phyloP scores from a whole-genome alignment of 2,888 invertebrate genomes.

The Atrina japonica region DNA sequence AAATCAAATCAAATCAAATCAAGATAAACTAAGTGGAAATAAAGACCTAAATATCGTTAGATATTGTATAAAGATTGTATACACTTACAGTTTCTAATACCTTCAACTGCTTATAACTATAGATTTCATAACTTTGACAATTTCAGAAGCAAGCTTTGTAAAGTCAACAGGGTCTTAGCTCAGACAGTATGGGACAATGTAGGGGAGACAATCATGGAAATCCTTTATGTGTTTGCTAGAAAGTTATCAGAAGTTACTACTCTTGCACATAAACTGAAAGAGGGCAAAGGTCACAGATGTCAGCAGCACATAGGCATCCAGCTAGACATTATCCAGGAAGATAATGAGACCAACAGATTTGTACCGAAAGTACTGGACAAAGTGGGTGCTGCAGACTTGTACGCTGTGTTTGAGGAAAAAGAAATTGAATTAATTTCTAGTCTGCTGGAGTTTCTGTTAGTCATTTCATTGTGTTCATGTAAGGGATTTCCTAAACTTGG shows the following conservation, averaged over 20 bases:
- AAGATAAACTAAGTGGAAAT: too few relatives aligned
- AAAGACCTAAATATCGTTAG: too few relatives aligned
- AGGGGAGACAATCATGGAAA: conserved; percentile 49
- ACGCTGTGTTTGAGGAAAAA: conserved; percentile 41
- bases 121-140: too few relatives aligned
- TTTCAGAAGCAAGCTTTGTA: conserved; percentile 54
- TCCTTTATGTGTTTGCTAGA: conserved; percentile 50
- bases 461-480: conserved; percentile 59
- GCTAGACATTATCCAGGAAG: background rate
- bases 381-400: conserved; percentile 34
- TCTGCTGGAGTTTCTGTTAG: conserved; percentile 51
- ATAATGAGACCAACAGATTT: background rate
- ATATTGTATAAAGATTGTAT: too few relatives aligned
- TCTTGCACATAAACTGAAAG: conserved; percentile 16
- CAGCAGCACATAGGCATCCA: background rate
- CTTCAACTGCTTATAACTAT: too few relatives aligned
- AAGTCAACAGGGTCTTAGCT: conserved; percentile 56
- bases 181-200: conserved; percentile 62
- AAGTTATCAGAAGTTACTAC: conserved; percentile 31
- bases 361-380: conserved; percentile 22
- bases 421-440: conserved; percentile 53
- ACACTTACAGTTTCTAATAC: too few relatives aligned
- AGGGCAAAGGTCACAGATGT: background rate
- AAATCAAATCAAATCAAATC: too few relatives aligned
- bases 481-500: conserved; percentile 49